phyloP scores from a whole-genome alignment of 2,797 vertebrate genomes.

The Falco novaeseelandiae region DNA sequence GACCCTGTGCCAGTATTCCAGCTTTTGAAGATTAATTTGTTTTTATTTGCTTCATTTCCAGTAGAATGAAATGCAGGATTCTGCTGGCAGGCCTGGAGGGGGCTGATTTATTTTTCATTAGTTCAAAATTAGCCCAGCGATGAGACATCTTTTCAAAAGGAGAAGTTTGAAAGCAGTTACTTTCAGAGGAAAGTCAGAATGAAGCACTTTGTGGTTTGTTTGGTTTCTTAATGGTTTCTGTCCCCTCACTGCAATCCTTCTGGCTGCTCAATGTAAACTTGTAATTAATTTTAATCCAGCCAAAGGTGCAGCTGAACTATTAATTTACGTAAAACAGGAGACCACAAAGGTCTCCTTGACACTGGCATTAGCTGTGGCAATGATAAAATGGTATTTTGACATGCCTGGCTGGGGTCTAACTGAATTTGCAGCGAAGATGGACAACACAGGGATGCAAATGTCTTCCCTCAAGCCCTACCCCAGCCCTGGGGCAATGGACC shows the following conservation, averaged over 20 bases:
- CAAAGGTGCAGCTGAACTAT: neutral
- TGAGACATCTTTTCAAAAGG: conserved; percentile 25
- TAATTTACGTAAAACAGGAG: neutral
- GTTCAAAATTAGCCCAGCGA: neutral
- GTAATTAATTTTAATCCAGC: neutral
- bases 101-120: conserved; percentile 5
- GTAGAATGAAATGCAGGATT: neutral
- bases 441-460: neutral
- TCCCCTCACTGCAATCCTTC: neutral
- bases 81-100: neutral
- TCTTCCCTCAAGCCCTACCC: neutral
- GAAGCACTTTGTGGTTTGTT: conserved; percentile 49
- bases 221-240: conserved; percentile 50
- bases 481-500: neutral
- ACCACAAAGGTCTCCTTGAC: neutral
- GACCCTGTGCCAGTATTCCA: neutral
- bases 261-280: neutral
- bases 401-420: neutral
- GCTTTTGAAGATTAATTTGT: neutral
- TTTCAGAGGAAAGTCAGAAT: neutral
- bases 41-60: conserved; percentile 50
- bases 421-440: neutral
- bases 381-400: neutral
- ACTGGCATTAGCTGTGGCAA: neutral
- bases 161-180: neutral